Conservation (phyloP, 2,113 vertebrate genomes). For the Lamprotornis superbus region DNA sequence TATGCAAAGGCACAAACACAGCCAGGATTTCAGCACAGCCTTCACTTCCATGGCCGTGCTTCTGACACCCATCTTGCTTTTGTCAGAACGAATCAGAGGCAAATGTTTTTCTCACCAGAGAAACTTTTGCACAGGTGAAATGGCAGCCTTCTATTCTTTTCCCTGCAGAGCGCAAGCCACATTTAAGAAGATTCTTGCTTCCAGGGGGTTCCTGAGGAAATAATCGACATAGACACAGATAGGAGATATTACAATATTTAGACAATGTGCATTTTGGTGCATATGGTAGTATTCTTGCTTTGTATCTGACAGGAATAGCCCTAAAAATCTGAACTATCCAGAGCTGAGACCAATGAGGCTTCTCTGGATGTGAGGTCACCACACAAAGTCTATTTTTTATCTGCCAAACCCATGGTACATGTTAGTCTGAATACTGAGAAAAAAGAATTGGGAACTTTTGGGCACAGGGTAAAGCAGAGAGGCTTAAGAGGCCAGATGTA, state of each 20-base stretch:
- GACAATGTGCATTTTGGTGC: background rate
- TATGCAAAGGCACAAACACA: background rate
- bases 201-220: conserved; percentile 27
- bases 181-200: background rate
- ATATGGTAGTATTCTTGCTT: background rate
- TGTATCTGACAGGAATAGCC: background rate
- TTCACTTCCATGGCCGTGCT: background rate
- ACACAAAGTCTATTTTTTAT: background rate
- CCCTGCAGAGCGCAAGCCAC: background rate
- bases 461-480: background rate
- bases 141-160: conserved; percentile 1
- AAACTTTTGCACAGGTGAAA: conserved; percentile 63
- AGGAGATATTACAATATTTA: background rate
- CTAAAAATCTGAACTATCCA: background rate
- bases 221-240: background rate
- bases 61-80: background rate
- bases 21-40: background rate
- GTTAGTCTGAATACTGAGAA: background rate
- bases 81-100: background rate
- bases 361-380: background rate
- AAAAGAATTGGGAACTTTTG: background rate
- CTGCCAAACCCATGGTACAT: background rate
- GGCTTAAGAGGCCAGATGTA: background rate
- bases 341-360: background rate
- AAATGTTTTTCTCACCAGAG: conserved; percentile 56